phyloP scores from a whole-genome alignment of 2,113 vertebrate species.

The Melanerpes aurifrons region DNA sequence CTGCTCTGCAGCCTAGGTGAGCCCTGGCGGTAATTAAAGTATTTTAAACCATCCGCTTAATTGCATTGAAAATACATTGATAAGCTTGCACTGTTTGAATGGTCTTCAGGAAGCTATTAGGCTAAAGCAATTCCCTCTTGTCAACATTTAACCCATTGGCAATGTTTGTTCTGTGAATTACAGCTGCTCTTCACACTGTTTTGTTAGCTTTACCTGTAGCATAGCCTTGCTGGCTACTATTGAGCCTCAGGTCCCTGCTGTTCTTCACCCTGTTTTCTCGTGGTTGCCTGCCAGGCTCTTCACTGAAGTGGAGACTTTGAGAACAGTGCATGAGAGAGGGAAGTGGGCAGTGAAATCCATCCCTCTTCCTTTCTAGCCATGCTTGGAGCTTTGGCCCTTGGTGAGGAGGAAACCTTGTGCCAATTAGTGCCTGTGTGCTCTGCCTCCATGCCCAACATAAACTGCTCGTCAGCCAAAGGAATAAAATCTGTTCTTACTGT shows the following conservation, averaged over 20 bases:
- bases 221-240: neutral
- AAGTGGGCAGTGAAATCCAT: neutral
- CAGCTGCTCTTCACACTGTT: neutral
- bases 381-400: neutral
- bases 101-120: slow-evolving; percentile 9
- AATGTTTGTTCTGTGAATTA: neutral
- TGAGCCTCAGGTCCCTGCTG: neutral
- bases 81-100: neutral
- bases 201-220: neutral
- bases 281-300: neutral
- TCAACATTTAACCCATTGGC: neutral
- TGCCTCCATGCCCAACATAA: neutral
- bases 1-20: neutral
- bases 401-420: accelerated
- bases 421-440: accelerated
- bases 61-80: neutral
- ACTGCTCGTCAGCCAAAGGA: neutral
- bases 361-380: neutral
- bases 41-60: slow-evolving; percentile 35
- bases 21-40: slow-evolving; percentile 4
- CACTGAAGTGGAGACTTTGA: neutral
- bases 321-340: neutral
- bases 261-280: neutral
- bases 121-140: neutral
- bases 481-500: neutral